Conservation (phyloP, 2,888 invertebrate genomes). For the Hyles lineata region DNA sequence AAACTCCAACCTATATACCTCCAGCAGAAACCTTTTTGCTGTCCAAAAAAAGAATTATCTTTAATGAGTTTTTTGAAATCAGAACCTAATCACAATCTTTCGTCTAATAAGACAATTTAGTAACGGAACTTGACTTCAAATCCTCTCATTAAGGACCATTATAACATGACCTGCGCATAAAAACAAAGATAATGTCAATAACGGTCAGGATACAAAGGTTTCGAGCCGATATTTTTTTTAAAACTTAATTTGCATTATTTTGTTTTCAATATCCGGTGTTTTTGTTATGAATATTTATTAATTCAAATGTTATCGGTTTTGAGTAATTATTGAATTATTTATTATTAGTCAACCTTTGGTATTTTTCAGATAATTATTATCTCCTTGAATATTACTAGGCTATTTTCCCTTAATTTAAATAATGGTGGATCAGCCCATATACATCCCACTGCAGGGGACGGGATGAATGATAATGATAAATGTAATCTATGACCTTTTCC, state of each 20-base stretch:
- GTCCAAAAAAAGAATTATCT: not conserved
- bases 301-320: not conserved
- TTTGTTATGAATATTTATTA: constrained; percentile 16
- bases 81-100: constrained; percentile 9
- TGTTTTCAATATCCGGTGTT: constrained; percentile 14
- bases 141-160: constrained; percentile 33
- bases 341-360: not conserved
- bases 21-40: no score
- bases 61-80: not conserved
- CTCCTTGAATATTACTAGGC: no score
- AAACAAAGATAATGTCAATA: not conserved
- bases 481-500: no score
- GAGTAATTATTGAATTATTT: not conserved
- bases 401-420: no score
- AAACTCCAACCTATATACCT: not conserved
- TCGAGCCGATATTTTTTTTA: not conserved
- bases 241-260: constrained; percentile 4
- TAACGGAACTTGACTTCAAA: constrained; percentile 51
- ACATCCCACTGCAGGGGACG: no score
- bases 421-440: no score
- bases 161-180: constrained; percentile 27
- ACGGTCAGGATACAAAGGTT: constrained; percentile 26
- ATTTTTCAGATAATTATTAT: not conserved
- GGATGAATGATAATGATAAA: no score
- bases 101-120: constrained; percentile 47